Evolutionary conservation across 2,888 invertebrate species (phyloP).

Genomic region (Tetrapedia diversipes): DNA sequence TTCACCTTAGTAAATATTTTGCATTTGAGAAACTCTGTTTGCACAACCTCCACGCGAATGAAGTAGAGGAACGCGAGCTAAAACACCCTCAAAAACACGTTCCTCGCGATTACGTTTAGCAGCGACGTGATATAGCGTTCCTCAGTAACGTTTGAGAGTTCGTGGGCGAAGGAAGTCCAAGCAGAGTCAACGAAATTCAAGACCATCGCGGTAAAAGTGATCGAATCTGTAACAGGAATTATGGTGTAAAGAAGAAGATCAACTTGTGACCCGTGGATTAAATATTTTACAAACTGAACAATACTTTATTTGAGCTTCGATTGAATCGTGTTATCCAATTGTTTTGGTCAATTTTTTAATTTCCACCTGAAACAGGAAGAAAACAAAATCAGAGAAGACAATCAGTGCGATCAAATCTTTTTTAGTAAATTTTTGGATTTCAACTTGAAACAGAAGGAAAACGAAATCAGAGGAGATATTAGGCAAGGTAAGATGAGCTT

Average conservation of each 20-base stretch:
- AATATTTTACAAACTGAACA: not conserved
- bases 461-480: too few species aligned
- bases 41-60: not conserved
- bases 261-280: not conserved
- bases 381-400: not conserved
- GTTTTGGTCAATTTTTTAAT: not conserved
- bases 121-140: not conserved
- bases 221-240: not conserved
- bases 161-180: not conserved
- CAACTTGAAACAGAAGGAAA: too few species aligned
- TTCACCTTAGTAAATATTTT: too few species aligned
- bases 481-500: too few species aligned
- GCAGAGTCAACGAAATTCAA: too few species aligned
- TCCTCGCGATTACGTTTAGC: not conserved
- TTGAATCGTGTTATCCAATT: not conserved
- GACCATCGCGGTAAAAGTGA: not conserved
- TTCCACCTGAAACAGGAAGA: not conserved
- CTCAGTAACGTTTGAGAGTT: constrained; percentile 20
- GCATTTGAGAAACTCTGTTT: too few species aligned
- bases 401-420: too few species aligned
- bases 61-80: not conserved
- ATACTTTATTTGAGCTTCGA: not conserved
- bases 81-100: not conserved
- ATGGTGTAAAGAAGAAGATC: not conserved
- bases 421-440: too few species aligned